Percentiles rank a stretch among this genome's conserved stretches.
These are phyloP conservation scores for Yponomeuta sedellus DNA, from an alignment of 2,888 invertebrate species.

Conservation along the genomic window DNA sequence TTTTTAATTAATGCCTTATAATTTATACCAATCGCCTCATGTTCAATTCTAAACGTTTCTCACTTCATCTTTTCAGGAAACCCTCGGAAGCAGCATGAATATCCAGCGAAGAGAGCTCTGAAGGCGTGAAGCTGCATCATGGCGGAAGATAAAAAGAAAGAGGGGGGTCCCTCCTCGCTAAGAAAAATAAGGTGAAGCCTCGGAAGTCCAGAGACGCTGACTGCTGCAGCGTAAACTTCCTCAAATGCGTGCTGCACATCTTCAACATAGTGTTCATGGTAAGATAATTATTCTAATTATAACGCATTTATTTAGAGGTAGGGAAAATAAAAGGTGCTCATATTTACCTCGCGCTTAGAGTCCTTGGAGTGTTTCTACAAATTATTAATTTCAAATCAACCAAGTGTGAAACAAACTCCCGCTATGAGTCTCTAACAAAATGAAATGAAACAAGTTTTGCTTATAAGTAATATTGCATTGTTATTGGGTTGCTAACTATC, in stretches of 20 bases:
- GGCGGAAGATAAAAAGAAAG: constrained; percentile 66
- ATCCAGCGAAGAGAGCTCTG: constrained; percentile 28
- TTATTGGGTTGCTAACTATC: no score
- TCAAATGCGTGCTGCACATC: constrained; percentile 88
- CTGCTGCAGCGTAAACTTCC: constrained; percentile 87
- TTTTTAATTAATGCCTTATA: neutral
- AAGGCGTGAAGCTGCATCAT: constrained; percentile 34
- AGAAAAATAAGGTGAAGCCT: constrained; percentile 64
- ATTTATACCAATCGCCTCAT: neutral
- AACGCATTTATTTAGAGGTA: no score
- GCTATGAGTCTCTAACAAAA: no score
- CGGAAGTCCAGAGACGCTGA: constrained; percentile 80
- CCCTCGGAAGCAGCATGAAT: constrained; percentile 14
- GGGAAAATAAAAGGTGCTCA: no score
- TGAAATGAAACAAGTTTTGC: no score
- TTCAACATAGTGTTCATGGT: constrained; percentile 90
- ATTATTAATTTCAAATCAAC: no score
- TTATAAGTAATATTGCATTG: no score
- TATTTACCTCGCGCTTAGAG: no score
- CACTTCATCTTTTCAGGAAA: constrained; percentile 29
- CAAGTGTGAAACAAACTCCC: no score
- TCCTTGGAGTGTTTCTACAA: no score
- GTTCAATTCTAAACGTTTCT: neutral
- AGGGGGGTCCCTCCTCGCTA: constrained; percentile 58
- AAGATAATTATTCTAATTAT: constrained; percentile 54